phyloP scores from a whole-genome alignment of 2,888 invertebrate species.

The Galeruca laticollis region DNA sequence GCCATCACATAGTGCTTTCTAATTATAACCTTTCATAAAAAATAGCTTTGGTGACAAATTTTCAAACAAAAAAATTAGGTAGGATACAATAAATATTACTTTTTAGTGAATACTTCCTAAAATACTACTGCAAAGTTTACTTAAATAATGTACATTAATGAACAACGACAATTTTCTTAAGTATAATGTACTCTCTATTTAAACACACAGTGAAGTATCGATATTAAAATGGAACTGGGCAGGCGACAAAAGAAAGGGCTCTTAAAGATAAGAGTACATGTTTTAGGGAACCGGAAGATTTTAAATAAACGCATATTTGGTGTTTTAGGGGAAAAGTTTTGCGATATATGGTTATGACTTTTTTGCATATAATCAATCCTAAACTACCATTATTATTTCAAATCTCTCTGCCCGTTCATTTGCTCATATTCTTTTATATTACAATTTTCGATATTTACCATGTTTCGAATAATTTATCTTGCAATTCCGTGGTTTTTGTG shows the following conservation, averaged over 20 bases:
- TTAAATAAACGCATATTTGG: background rate
- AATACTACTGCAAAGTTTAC: background rate
- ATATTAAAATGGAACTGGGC: no score
- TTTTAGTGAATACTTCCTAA: background rate
- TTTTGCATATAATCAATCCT: background rate
- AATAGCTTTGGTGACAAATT: background rate
- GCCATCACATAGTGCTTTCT: background rate
- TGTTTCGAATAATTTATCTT: background rate
- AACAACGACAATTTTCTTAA: no score
- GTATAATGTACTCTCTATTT: no score
- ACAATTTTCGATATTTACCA: background rate
- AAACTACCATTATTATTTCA: background rate
- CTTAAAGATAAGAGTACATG: background rate
- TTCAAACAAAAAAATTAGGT: background rate
- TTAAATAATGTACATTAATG: background rate
- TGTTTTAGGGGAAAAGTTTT: background rate
- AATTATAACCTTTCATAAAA: conserved; percentile 2
- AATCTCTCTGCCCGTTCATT: background rate
- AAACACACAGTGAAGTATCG: no score
- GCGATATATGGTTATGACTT: background rate
- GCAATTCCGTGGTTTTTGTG: background rate
- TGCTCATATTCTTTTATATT: background rate
- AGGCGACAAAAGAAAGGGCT: no score
- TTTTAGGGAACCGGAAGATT: background rate
- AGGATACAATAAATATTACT: background rate